Evolutionary conservation across 64 coral and sea anemone genomes (phyloP).

Genomic region (Actinia equina): DNA sequence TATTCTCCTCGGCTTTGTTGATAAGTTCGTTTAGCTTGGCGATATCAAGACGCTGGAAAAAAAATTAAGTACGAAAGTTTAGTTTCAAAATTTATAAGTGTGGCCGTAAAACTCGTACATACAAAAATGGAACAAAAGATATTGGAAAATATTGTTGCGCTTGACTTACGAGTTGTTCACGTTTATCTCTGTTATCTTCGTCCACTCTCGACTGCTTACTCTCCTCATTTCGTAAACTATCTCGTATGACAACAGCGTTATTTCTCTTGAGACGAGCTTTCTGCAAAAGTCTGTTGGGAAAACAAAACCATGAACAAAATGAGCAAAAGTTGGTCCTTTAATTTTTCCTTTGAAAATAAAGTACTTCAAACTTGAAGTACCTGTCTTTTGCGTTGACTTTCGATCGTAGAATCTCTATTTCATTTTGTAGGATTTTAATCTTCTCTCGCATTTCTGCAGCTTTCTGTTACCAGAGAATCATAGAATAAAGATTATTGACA

Average conservation of each 20-base stretch:
- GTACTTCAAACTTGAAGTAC: slow-evolving; percentile 6
- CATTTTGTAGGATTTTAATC: slow-evolving; percentile 97
- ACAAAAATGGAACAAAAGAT: background rate
- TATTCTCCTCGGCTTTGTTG: slow-evolving; percentile 95
- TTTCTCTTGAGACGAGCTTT: slow-evolving; percentile 85
- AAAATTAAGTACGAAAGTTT: background rate
- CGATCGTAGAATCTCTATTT: slow-evolving; percentile 99
- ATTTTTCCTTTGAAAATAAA: too few relatives aligned
- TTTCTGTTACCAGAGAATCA: slow-evolving; percentile 44
- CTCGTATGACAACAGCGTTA: slow-evolving; percentile 93
- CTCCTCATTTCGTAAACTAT: slow-evolving; percentile 95
- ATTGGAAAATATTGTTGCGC: too few relatives aligned
- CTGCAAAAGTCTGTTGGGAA: slow-evolving; percentile 62
- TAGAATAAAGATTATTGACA: too few relatives aligned
- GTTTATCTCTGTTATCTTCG: slow-evolving; percentile 90
- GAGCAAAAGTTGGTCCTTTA: background rate
- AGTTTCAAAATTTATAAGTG: too few relatives aligned
- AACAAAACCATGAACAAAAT: background rate
- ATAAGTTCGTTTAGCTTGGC: slow-evolving; percentile 95
- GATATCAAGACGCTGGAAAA: slow-evolving; percentile 83
- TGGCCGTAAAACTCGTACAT: background rate
- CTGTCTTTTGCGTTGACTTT: slow-evolving; percentile 99
- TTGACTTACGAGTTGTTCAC: slow-evolving; percentile 78
- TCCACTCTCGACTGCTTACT: slow-evolving; percentile 83
- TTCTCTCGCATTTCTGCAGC: slow-evolving; percentile 99